phyloP scores from a whole-genome alignment of 2,888 invertebrate species.

The Aradus depressus region DNA sequence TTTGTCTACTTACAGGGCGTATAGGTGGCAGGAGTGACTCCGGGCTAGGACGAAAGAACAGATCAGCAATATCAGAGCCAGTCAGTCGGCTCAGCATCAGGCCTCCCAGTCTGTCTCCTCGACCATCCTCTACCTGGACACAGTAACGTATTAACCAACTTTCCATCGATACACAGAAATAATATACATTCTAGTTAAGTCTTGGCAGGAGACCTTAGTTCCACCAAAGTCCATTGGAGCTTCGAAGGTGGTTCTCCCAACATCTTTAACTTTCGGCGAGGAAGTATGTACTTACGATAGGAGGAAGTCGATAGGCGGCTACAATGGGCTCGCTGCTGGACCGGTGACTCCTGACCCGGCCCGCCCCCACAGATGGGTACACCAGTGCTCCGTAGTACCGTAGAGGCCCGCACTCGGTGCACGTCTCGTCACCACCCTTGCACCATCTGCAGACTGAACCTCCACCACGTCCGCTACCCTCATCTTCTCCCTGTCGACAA shows the following conservation, averaged over 20 bases:
- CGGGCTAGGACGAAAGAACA: slow-evolving; percentile 22
- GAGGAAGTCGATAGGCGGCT: slow-evolving; percentile 35
- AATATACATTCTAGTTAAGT: not conserved
- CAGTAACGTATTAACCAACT: not conserved
- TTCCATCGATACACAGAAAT: not conserved
- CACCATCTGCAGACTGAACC: slow-evolving; percentile 25
- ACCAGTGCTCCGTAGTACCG: slow-evolving; percentile 23
- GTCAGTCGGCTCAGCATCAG: slow-evolving; percentile 35
- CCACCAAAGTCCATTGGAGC: too few species aligned
- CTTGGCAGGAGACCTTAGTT: too few species aligned
- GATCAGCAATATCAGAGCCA: slow-evolving; percentile 33
- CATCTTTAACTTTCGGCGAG: too few species aligned
- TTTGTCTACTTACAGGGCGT: slow-evolving; percentile 20
- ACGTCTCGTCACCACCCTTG: slow-evolving; percentile 25
- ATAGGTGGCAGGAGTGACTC: slow-evolving; percentile 25
- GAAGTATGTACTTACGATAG: slow-evolving; percentile 33
- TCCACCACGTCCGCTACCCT: slow-evolving; percentile 6
- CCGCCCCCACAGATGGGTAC: slow-evolving; percentile 23
- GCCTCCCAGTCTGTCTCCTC: slow-evolving; percentile 33
- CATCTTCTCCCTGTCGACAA: slow-evolving; percentile 21
- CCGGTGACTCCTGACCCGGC: slow-evolving; percentile 25
- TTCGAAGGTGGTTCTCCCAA: too few species aligned
- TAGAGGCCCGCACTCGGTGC: slow-evolving; percentile 31
- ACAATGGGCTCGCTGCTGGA: slow-evolving; percentile 33
- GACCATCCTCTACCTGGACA: slow-evolving; percentile 26